Evolutionary conservation across 1,140 invertebrate genomes (phyloP), one percentile per base, ranked within the genome.

Genomic region (Andricus grossulariae): DNA sequence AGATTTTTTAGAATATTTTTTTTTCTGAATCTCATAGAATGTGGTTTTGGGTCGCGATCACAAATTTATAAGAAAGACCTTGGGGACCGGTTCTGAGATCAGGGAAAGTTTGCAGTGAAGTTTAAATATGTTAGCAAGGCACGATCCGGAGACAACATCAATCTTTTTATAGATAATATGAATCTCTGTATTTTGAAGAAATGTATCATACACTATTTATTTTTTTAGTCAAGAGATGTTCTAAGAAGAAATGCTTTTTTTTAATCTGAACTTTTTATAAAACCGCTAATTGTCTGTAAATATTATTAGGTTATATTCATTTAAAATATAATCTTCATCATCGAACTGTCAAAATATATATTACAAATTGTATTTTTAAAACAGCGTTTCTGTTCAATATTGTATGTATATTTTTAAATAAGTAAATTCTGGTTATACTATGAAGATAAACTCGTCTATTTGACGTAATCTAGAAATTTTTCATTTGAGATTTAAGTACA

Each of bases 31-130:
- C 19, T 32, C 10, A 19, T 32, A 39, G 60, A 45, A 25, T 51
- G 18, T 21, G 15, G 21, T 18, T 52, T 32, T 73, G 71, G 75
- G 73, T 76, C 49, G 8, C n/a, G 21, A 21, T 25, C 45, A 52
- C 32, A 21, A 54, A 50, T 55, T 71, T 80, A 77, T 77, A 80
- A 77, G 77, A 75, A 80, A 78, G 71, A 82, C 82, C 82, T 83
- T 83, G 82, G 80, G 72, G 80, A 83, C 82, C 82, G 82, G 82
- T 82, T 82, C 75, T 81, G 60, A 78, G 57, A 82, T 81, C 77
- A 78, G 76, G 79, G 77, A 84, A 84, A 84, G 79, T 73, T 50
- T 25, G n/a, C 10, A 11, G 39, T 45, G 10, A 45, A 45, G 39
- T 45, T 8, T 11, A 45, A 45, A 45, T 45, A 45, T 10, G 39